Base-by-base conservation (phyloP, 2,888 invertebrate genomes). In the Ornithoptera priamus region DNA sequence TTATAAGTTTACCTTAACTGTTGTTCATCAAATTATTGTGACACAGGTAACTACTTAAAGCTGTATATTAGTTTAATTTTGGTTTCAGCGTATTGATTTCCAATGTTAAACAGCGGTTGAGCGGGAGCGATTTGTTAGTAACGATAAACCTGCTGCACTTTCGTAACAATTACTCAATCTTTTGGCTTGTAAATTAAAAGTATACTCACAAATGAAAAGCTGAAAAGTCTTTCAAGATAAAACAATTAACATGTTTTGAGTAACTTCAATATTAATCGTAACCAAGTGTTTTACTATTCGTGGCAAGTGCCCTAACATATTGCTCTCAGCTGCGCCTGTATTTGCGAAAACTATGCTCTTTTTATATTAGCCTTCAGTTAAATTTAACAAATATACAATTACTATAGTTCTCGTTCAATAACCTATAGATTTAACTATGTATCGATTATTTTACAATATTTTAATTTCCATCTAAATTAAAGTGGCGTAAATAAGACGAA, bases 361-460 rank as follows among this genome's bases (percentile, higher is more conserved):
- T 63, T 63, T 63, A 36, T 53, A 63, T 68, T 3, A 58, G 10
- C 68, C 8, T 50, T 63, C 30, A 46, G 50, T 62, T 68, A 20
- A 50, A 39, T 68, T 63, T 36, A 22, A 17, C 57, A 62, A 62
- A 57, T 67, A 18, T 62, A 17, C n/a, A 30, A 30, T 50, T 59
- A 50, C n/a, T 6, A 65, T 7, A 59, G 46, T 65, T 56, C 12
- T 39, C 39, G 20, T 66, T 60, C 50, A 60, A 66, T 15, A 39
- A 67, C 10, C 50, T 15, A 50, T 50, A 15, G 10, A 10, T 39
- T 39, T 39, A 30, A 30, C 2, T 5, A 30, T 30, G 39, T 7
- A 10, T 7, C 10, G 39, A 39, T 39, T 10, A 39, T 15, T 50
- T 1, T 46, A 46, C 2, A 46, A 46, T 46, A 46, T 46, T 50